Conservation (phyloP, 2,113 vertebrate species). For the Tragelaphus strepsiceros region DNA sequence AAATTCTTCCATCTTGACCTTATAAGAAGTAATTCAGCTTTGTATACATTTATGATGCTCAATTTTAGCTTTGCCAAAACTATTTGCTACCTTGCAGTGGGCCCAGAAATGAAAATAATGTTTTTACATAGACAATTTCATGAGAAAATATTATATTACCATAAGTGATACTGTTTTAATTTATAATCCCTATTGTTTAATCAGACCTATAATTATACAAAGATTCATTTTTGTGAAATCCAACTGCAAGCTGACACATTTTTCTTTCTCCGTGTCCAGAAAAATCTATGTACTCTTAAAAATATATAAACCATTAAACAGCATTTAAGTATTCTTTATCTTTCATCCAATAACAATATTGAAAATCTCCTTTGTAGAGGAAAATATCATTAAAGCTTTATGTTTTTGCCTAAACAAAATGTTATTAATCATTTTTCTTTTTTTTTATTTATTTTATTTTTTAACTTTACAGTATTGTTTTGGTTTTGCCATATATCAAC, state of each 20-base stretch:
- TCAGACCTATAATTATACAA: background rate
- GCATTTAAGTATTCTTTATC: background rate
- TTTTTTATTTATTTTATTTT: background rate
- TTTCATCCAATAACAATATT: background rate
- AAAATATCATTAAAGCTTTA: background rate
- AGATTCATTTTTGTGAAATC: background rate
- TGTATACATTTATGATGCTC: background rate
- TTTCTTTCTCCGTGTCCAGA: background rate
- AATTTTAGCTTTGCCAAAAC: background rate
- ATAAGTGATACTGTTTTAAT: background rate
- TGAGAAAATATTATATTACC: background rate
- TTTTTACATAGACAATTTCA: background rate
- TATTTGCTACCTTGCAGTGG: background rate
- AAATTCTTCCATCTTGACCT: background rate
- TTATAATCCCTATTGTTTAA: background rate
- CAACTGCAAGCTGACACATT: background rate
- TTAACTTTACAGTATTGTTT: too few relatives aligned
- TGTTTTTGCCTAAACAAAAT: slow-evolving; percentile 1
- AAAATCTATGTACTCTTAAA: background rate
- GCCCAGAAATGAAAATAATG: background rate
- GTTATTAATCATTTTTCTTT: background rate
- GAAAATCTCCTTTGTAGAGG: slow-evolving; percentile 8
- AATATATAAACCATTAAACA: background rate
- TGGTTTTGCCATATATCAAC: too few relatives aligned
- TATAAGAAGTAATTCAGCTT: background rate